A percentile compares a stretch with the other conserved stretches of the same genome.
Evolutionary conservation across 2,797 vertebrate species (phyloP).

Genomic region (Glossophaga mutica): DNA sequence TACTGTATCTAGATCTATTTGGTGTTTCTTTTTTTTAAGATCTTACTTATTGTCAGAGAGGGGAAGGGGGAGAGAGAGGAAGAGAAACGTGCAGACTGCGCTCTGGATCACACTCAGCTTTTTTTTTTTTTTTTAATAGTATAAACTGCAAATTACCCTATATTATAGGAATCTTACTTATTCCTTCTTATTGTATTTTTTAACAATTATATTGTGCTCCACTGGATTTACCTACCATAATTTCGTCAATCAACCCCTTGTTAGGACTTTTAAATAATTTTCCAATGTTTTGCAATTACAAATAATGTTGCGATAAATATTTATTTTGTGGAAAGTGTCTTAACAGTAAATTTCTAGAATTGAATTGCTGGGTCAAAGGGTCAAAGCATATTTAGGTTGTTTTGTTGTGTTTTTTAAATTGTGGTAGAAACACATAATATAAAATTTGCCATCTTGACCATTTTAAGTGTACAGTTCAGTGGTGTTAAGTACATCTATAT

Average conservation of each 20-base stretch:
- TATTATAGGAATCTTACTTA: not conserved
- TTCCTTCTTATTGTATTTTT: not conserved
- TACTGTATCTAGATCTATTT: not conserved
- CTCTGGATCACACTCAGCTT: not conserved
- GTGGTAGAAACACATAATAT: not conserved
- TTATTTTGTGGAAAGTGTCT: not conserved
- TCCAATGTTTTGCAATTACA: not conserved
- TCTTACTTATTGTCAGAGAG: not conserved
- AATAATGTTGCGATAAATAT: not conserved
- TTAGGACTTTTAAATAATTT: not conserved
- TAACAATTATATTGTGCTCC: not conserved
- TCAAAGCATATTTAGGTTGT: not conserved
- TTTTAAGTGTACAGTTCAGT: not conserved
- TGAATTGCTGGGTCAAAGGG: not conserved
- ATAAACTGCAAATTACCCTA: not conserved
- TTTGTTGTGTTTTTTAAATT: not conserved
- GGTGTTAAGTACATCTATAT: not conserved
- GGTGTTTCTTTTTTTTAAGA: not conserved
- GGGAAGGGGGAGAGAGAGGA: too few relatives aligned
- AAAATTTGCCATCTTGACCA: not conserved
- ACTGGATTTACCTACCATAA: not conserved
- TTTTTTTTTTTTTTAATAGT: not conserved
- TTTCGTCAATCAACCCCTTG: not conserved
- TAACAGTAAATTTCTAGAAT: not conserved
- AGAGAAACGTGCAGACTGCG: too few relatives aligned